Evolutionary conservation across 2,888 invertebrate species (phyloP).

Genomic region (Hymenopus coronatus): DNA sequence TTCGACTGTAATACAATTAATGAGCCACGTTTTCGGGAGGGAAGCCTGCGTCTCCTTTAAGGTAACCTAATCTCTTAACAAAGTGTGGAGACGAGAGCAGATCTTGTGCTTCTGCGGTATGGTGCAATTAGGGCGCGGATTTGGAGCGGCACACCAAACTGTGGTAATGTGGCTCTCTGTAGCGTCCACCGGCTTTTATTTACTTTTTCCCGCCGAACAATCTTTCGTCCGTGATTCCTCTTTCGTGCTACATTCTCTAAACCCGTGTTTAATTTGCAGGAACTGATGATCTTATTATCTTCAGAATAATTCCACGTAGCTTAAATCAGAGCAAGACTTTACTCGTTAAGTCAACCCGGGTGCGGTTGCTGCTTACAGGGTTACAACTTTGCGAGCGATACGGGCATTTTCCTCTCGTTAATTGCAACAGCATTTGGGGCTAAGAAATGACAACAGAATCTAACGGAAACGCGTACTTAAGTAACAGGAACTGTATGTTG

Average conservation of each 20-base stretch:
- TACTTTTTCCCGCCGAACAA: neutral
- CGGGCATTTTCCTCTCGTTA: too few relatives aligned
- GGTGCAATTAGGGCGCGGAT: neutral
- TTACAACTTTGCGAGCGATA: too few relatives aligned
- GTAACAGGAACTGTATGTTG: too few relatives aligned
- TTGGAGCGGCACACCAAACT: neutral
- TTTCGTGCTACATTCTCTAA: neutral
- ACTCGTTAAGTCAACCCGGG: too few relatives aligned
- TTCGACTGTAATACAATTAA: slow-evolving; percentile 2
- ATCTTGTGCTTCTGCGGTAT: neutral
- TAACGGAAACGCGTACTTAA: too few relatives aligned
- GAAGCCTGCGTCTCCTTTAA: neutral
- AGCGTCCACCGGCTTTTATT: too few relatives aligned
- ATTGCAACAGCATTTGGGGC: too few relatives aligned
- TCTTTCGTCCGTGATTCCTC: neutral
- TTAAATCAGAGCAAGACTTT: too few relatives aligned
- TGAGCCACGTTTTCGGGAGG: neutral
- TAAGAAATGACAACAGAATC: too few relatives aligned
- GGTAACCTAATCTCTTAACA: slow-evolving; percentile 13
- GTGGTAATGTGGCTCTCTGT: neutral
- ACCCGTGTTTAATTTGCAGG: neutral
- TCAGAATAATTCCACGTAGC: too few relatives aligned
- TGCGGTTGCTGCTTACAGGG: too few relatives aligned
- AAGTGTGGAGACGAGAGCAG: neutral
- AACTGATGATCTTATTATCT: too few relatives aligned